phyloP scores from a whole-genome alignment of 2,888 invertebrate species.

The Tethea ocularis region DNA sequence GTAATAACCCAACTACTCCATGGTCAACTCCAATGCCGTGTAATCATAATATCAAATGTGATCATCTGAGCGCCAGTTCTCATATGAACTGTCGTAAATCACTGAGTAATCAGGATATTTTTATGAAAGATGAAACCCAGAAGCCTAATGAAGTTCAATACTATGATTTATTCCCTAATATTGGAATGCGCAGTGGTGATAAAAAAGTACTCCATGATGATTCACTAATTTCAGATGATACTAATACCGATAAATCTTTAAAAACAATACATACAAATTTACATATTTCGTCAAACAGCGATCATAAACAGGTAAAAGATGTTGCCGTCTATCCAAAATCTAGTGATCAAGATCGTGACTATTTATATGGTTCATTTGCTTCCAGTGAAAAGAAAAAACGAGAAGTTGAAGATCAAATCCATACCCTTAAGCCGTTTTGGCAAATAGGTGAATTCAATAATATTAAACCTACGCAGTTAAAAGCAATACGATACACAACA shows the following conservation, averaged over 20 bases:
- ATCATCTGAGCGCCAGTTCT: not conserved
- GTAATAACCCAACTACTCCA: conserved; percentile 36
- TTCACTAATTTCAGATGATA: conserved; percentile 24
- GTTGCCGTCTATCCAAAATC: conserved; percentile 27
- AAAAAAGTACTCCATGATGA: conserved; percentile 24
- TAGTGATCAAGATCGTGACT: conserved; percentile 36
- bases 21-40: conserved; percentile 30
- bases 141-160: conserved; percentile 41
- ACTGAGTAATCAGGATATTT: conserved; percentile 31
- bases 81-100: conserved; percentile 30
- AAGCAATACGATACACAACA: conserved; percentile 66
- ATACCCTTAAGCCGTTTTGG: conserved; percentile 63
- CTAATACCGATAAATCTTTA: conserved; percentile 22
- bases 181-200: conserved; percentile 48
- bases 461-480: conserved; percentile 46
- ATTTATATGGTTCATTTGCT: conserved; percentile 48
- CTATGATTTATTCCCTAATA: conserved; percentile 52
- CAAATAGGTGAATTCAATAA: conserved; percentile 53
- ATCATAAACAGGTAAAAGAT: conserved; percentile 46
- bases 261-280: conserved; percentile 27
- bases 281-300: conserved; percentile 24
- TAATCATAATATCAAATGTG: conserved; percentile 15
- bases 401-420: conserved; percentile 39
- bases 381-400: conserved; percentile 58
- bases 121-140: conserved; percentile 29